Evolutionary conservation across 2,113 vertebrate species (phyloP).

Genomic region (Dissostichus mawsoni): DNA sequence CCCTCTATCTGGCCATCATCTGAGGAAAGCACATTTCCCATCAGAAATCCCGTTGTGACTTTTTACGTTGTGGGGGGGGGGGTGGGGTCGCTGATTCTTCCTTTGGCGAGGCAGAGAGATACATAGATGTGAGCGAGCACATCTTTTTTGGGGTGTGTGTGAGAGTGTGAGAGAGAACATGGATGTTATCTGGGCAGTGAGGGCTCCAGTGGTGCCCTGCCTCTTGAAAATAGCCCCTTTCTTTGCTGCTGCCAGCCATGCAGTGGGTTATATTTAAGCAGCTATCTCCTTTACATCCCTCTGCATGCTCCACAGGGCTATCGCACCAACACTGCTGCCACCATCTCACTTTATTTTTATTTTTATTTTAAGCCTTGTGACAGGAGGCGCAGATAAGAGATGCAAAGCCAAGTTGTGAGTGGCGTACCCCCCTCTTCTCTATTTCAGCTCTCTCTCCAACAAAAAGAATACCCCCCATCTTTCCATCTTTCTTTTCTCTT

Average conservation of each 20-base stretch:
- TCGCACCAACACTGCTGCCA: slow-evolving; percentile 76
- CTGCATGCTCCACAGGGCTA: slow-evolving; percentile 80
- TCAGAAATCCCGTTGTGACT: slow-evolving; percentile 85
- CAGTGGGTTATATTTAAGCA: slow-evolving; percentile 85
- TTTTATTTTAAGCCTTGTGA: slow-evolving; percentile 85
- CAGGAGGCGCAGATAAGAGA: slow-evolving; percentile 83
- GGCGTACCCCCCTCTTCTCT: slow-evolving; percentile 43
- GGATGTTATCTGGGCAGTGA: slow-evolving; percentile 83
- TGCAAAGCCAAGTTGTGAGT: slow-evolving; percentile 80
- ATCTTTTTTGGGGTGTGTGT: slow-evolving; percentile 21
- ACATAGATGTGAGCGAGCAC: slow-evolving; percentile 69
- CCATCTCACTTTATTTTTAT: slow-evolving; percentile 82
- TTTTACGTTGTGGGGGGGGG: slow-evolving; percentile 67
- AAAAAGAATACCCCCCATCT: slow-evolving; percentile 49
- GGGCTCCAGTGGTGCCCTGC: slow-evolving; percentile 84
- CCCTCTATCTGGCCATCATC: slow-evolving; percentile 84
- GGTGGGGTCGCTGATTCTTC: slow-evolving; percentile 74
- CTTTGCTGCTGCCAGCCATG: slow-evolving; percentile 81
- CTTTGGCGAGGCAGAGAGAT: slow-evolving; percentile 74
- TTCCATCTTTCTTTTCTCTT: slow-evolving; percentile 48
- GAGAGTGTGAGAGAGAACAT: slow-evolving; percentile 45
- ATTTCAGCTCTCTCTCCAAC: slow-evolving; percentile 50
- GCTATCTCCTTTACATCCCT: slow-evolving; percentile 85
- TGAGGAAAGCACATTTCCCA: slow-evolving; percentile 86
- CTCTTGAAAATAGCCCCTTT: slow-evolving; percentile 84